phyloP scores from a whole-genome alignment of 2,888 invertebrate species.

The Lasioglossum malachurum region DNA sequence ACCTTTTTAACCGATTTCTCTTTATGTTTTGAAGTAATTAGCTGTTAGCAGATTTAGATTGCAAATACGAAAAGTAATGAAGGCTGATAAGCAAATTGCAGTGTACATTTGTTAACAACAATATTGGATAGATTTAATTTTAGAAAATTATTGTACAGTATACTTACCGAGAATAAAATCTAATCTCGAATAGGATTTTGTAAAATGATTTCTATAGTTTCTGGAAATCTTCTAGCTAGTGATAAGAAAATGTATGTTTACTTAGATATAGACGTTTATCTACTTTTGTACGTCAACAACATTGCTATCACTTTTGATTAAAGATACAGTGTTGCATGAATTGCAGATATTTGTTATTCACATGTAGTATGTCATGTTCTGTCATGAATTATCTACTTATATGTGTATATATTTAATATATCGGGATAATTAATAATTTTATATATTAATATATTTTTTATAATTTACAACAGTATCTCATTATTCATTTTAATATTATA shows the following conservation, averaged over 20 bases:
- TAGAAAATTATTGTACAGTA: too few relatives aligned
- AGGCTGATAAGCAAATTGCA: not conserved
- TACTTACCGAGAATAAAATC: not conserved
- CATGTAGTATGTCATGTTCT: not conserved
- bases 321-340: not conserved
- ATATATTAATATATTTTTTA: not conserved
- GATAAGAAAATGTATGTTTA: not conserved
- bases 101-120: not conserved
- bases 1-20: too few relatives aligned
- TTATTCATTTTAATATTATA: too few relatives aligned
- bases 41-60: not conserved
- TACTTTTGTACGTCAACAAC: not conserved
- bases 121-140: not conserved
- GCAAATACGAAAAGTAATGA: not conserved
- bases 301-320: not conserved
- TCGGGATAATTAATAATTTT: not conserved
- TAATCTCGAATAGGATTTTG: not conserved
- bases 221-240: not conserved
- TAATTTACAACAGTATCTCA: not conserved
- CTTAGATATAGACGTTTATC: not conserved
- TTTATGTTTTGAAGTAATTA: not conserved
- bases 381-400: not conserved
- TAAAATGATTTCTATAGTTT: not conserved
- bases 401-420: not conserved
- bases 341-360: not conserved